Conservation (phyloP, 2,888 invertebrate species). For the Acanthoscelides obtectus region DNA sequence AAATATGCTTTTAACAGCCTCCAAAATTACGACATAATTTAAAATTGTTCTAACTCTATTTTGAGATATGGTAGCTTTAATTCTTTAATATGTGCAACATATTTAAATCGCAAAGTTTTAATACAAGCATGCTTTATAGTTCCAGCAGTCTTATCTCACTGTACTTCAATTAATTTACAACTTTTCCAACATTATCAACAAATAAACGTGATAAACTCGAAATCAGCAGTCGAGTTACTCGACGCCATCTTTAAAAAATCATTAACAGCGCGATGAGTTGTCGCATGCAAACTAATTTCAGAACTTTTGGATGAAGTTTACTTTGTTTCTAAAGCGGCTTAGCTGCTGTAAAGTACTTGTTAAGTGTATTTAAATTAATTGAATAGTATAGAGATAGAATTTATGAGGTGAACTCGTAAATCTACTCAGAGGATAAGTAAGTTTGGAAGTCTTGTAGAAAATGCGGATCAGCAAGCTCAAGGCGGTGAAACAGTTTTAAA, state of each 20-base stretch:
- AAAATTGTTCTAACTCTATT: too few relatives aligned
- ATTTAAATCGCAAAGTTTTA: too few relatives aligned
- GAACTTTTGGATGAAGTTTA: conserved; percentile 18
- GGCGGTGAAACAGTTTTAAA: neutral
- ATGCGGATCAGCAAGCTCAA: neutral
- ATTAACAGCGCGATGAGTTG: neutral
- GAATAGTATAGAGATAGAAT: conserved; percentile 18
- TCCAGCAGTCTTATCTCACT: too few relatives aligned
- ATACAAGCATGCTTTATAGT: too few relatives aligned
- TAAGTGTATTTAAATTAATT: conserved; percentile 23
- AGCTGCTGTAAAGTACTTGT: conserved; percentile 19
- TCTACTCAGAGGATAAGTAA: neutral
- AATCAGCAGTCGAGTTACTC: too few relatives aligned
- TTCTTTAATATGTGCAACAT: too few relatives aligned
- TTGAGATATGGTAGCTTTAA: too few relatives aligned
- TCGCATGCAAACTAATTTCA: conserved; percentile 9
- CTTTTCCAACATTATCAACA: too few relatives aligned
- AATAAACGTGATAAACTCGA: too few relatives aligned
- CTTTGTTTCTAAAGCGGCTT: conserved; percentile 18
- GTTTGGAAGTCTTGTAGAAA: neutral
- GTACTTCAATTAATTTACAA: too few relatives aligned
- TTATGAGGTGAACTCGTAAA: neutral
- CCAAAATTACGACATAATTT: too few relatives aligned
- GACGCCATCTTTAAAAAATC: neutral
- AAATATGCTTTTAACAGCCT: too few relatives aligned